These are phyloP conservation scores for Nettapus auritus DNA, from an alignment of 2,113 vertebrate species.

Conservation along the genomic window DNA sequence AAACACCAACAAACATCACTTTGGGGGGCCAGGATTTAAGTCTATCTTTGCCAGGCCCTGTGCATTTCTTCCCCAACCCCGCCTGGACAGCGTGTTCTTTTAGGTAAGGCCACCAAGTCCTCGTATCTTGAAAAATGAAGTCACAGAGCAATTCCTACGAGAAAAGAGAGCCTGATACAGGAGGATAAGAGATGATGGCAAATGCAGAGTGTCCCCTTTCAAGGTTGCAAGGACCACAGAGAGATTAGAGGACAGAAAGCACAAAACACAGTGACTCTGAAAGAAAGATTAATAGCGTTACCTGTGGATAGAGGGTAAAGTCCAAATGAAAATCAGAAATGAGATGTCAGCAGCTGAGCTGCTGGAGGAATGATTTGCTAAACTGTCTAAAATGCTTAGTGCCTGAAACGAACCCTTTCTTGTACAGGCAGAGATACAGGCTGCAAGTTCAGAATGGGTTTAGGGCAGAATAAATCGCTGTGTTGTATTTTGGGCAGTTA, in stretches of 20 bases:
- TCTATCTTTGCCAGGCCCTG: not conserved
- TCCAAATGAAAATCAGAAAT: constrained; percentile 31
- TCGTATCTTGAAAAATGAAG: not conserved
- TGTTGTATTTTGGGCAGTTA: not conserved
- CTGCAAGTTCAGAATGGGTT: not conserved
- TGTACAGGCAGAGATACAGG: not conserved
- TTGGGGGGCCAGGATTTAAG: not conserved
- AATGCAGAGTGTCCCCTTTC: not conserved
- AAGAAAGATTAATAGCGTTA: constrained; percentile 14
- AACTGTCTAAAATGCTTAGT: not conserved
- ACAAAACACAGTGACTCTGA: not conserved
- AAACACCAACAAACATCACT: not conserved
- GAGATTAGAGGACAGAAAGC: not conserved
- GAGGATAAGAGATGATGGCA: not conserved
- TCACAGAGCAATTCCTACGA: not conserved
- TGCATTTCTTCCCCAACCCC: not conserved
- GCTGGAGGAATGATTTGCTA: not conserved
- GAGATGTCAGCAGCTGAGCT: constrained; percentile 16
- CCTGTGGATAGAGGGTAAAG: not conserved
- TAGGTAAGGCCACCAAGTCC: not conserved
- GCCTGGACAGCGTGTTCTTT: not conserved
- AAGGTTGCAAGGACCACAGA: not conserved
- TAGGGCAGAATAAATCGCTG: not conserved
- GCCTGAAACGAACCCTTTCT: not conserved
- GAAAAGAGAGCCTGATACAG: not conserved